Conservation (phyloP, 2,113 vertebrate genomes). For the Cephalopterus ornatus region DNA sequence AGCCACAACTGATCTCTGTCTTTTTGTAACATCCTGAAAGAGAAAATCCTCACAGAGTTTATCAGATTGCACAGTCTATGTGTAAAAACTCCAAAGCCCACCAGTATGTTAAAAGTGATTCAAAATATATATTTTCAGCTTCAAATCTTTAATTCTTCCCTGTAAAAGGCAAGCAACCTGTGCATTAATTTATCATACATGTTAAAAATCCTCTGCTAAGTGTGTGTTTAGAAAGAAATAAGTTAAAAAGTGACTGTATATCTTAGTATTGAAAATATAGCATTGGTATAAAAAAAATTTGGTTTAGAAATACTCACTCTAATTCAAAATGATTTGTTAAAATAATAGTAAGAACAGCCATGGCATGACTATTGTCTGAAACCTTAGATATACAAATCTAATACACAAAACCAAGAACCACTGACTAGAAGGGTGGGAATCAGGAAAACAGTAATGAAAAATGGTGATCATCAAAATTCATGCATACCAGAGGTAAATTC, state of each 20-base stretch:
- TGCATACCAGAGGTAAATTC: not conserved
- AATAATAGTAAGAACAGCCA: not conserved
- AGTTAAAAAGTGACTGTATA: not conserved
- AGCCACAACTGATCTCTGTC: not conserved
- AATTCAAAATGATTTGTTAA: not conserved
- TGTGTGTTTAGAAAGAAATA: not conserved
- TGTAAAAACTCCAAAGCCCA: not conserved
- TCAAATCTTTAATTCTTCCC: not conserved
- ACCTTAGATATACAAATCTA: not conserved
- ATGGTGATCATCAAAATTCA: not conserved
- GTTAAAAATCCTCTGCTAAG: not conserved
- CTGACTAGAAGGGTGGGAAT: not conserved
- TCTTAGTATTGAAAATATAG: not conserved
- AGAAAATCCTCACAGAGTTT: not conserved
- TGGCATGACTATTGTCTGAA: rapidly evolving
- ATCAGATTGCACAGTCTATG: not conserved
- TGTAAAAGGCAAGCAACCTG: not conserved
- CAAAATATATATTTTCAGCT: not conserved
- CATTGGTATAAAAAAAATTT: not conserved
- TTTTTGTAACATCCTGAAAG: not conserved
- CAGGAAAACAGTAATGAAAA: not conserved
- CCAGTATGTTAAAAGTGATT: not conserved
- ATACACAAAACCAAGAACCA: not conserved
- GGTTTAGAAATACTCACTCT: not conserved
- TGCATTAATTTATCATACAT: not conserved